Percentiles rank a stretch among this genome's conserved stretches.
Conservation (phyloP, 1,140 invertebrate species). For the Drosophila neocordata region DNA sequence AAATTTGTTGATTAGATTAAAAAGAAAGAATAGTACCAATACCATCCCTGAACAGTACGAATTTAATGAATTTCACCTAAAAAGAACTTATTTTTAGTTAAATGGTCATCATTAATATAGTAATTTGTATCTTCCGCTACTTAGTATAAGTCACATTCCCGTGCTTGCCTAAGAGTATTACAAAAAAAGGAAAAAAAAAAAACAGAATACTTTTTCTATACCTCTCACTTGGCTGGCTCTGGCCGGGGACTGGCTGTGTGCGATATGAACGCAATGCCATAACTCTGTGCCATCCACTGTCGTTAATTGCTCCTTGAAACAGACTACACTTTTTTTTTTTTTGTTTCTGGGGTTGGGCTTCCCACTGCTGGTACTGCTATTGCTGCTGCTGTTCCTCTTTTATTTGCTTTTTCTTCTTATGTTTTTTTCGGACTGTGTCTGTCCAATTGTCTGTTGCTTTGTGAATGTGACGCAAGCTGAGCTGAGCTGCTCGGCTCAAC, state of each 20-base stretch:
- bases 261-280: constrained; percentile 67
- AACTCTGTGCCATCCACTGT: constrained; percentile 73
- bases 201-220: constrained; percentile 34
- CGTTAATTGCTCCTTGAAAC: constrained; percentile 80
- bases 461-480: constrained; percentile 62
- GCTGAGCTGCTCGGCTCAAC: constrained; percentile 37
- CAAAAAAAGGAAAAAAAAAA: constrained; percentile 14
- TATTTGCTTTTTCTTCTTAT: constrained; percentile 46
- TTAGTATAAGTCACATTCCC: constrained; percentile 17
- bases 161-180: background rate
- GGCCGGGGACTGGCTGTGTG: constrained; percentile 48
- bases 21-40: background rate
- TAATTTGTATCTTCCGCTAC: background rate
- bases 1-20: background rate
- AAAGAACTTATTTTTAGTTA: background rate
- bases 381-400: constrained; percentile 34
- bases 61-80: background rate
- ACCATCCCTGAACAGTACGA: no score
- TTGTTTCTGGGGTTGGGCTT: constrained; percentile 36
- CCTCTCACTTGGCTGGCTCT: constrained; percentile 11
- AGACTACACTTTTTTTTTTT: constrained; percentile 56
- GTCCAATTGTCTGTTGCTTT: constrained; percentile 30
- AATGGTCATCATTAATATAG: background rate
- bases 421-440: constrained; percentile 23
- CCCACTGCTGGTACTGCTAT: constrained; percentile 14